Evolutionary conservation across 2,888 invertebrate genomes (phyloP), one percentile per base, ranked within the genome.

Genomic region (Taenaris catops): DNA sequence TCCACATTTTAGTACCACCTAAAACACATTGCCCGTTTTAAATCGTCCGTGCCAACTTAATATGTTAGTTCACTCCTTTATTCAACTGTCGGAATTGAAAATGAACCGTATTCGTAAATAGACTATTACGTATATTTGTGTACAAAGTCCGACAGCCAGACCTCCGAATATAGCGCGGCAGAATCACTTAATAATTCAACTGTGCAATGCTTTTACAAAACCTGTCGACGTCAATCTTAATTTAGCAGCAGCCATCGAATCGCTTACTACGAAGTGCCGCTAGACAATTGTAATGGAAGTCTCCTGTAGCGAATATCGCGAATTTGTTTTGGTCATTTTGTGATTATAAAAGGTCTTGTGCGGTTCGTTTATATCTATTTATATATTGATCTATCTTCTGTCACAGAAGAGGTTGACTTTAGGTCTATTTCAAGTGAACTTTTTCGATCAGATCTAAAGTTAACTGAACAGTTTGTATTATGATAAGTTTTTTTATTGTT

Each of bases 191-290:
- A 86, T 84, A 84, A 86, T 86, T 86, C 81, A 86, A 83, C 84
- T 83, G 71, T 80, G 84, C 84, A 84, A 86, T 86, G 84, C 84
- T 86, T 84, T 86, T 84, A 86, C 84, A 84, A 81, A 84, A 80
- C 78, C 80, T 86, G 84, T 86, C 83, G 65, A 49, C 81, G 84
- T 84, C 84, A 84, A 78, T 86, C 80, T 74, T 86, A 78, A 86
- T 86, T 84, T 86, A 66, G 73, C 66, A 49, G 53, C 63, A 57
- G 60, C 80, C 74, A 83, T 84, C 79, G 80, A 68, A 65, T 63
- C 80, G 76, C 75, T 79, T 74, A n/a, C 71, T 60, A 62, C 67
- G 67, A 79, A 83, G 72, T 80, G 81, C 81, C 79, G 74, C 78
- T 72, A 78, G 78, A 79, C 72, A 73, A 75, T 72, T 64, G 63